These are phyloP conservation scores for Merops nubicus DNA, from an alignment of 2,113 vertebrate genomes.

Conservation along the genomic window DNA sequence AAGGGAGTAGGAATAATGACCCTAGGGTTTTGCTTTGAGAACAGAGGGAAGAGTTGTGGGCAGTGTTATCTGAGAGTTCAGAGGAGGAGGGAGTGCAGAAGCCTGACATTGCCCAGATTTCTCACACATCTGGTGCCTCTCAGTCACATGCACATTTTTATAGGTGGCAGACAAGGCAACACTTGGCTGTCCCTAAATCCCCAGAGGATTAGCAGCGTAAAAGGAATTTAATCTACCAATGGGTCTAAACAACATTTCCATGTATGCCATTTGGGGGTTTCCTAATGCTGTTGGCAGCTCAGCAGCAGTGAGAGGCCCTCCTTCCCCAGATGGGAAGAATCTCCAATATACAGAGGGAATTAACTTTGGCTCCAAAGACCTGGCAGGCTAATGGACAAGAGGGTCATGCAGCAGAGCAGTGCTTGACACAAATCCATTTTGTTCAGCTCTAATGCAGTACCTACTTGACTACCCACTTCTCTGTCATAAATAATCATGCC, in stretches of 20 bases:
- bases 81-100: not conserved
- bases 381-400: not conserved
- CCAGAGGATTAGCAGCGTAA: not conserved
- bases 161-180: not conserved
- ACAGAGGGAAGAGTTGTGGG: not conserved
- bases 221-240: not conserved
- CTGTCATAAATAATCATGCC: not conserved
- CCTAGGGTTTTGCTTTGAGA: not conserved
- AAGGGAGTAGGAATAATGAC: not conserved
- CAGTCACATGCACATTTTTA: not conserved
- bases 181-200: not conserved
- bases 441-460: not conserved
- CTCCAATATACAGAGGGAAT: not conserved
- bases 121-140: not conserved
- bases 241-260: not conserved
- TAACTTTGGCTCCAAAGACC: not conserved
- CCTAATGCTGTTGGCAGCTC: not conserved
- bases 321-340: not conserved
- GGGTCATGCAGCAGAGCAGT: not conserved
- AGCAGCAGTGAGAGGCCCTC: not conserved
- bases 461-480: not conserved
- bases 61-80: not conserved
- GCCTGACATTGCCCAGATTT: not conserved
- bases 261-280: not conserved
- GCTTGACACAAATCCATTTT: not conserved